Evolutionary conservation across 2,797 vertebrate species (phyloP), one percentile per base, ranked within the genome.

Genomic region (Limnodromus scolopaceus): DNA sequence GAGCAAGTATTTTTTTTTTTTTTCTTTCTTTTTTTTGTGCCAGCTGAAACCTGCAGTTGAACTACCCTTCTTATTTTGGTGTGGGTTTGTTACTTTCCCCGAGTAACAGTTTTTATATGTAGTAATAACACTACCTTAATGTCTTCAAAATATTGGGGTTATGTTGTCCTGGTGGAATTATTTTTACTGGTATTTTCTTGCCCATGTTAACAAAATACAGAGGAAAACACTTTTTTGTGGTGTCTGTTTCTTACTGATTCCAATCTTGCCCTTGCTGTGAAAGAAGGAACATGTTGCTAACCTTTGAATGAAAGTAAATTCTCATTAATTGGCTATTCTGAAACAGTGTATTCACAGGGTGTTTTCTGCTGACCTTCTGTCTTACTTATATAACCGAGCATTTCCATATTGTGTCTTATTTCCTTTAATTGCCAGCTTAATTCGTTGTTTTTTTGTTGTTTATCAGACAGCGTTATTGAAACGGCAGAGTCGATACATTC

Each of bases 401-500:
- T 89, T 69, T 34, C 53, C 8, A 6, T 51, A 34, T 64, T 39
- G 34, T 81, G 16, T 61, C 22, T 5, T 60, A 19, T 53, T 75
- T 61, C 23, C 45, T 80, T 80, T 95, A 85, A 84, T 53, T 48
- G 34, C 45, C n/a, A 38, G 16, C 27, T 41, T 76, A 34, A 76
- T 55, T 89, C 17, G 32, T 54, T 88, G 65, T 25, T 54, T 76
- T 76, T 18, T 85, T 71, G 95, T 84, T 91, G 61, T 91, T 97
- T 94, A 95, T 89, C 97, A 99, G 99, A 99, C 99, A 75, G 98
- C 98, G 28, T 98, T 98, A 81, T 83, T 99, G 93, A 98, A 98
- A 93, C 98, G 99, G 36, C 99, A 99, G 94, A 99, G 98, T 84
- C 98, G 99, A 84, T 99, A 99, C 43, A 41, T 98, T n/a, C 98